phyloP scores from a whole-genome alignment of 2,888 invertebrate genomes.

The Masnerella sp. region DNA sequence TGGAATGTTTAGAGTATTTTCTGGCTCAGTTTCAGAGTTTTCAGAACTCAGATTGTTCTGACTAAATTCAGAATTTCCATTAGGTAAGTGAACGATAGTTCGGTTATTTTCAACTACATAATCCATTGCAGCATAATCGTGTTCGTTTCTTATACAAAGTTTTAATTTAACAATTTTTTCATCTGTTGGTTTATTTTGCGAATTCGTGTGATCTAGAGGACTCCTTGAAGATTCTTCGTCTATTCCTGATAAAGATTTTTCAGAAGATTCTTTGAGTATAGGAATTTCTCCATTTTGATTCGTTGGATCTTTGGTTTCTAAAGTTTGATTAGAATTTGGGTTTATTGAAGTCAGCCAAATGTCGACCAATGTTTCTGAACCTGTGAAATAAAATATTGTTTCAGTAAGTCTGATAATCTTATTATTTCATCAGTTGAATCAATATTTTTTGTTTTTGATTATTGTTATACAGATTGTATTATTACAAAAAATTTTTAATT shows the following conservation, averaged over 20 bases:
- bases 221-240: no score
- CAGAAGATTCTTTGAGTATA: neutral
- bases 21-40: neutral
- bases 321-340: slow-evolving; percentile 1
- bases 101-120: slow-evolving; percentile 53
- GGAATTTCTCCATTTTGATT: slow-evolving; percentile 5
- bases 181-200: neutral
- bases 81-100: slow-evolving; percentile 52
- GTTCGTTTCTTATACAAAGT: slow-evolving; percentile 50
- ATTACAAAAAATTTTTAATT: no score
- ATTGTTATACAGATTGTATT: no score
- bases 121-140: slow-evolving; percentile 52
- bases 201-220: neutral
- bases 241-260: neutral
- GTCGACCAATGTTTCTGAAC: slow-evolving; percentile 89
- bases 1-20: slow-evolving; percentile 1
- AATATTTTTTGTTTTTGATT: no score
- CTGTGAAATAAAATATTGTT: slow-evolving; percentile 75
- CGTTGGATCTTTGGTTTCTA: slow-evolving; percentile 31
- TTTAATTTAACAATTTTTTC: slow-evolving; percentile 7
- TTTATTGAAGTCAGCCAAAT: slow-evolving; percentile 79
- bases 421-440: no score
- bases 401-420: no score
- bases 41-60: neutral
- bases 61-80: slow-evolving; percentile 7